Conservation (phyloP, 1,140 invertebrate genomes). For the Grapholita molesta region DNA sequence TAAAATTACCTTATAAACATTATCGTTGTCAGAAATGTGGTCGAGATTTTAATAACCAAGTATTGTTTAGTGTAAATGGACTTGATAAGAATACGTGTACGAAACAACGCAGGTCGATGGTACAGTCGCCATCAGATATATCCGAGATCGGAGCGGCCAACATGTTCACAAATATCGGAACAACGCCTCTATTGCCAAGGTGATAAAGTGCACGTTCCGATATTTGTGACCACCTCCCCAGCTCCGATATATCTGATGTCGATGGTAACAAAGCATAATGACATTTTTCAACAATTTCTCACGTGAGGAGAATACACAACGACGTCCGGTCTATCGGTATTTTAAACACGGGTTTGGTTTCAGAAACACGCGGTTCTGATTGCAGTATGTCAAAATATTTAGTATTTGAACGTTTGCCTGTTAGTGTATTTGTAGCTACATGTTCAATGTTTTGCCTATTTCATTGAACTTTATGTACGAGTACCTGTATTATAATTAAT, state of each 20-base stretch:
- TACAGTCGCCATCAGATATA: no score
- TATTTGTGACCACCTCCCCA: no score
- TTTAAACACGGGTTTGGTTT: constrained; percentile 22
- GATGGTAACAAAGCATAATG: constrained; percentile 17
- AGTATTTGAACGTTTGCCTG: background rate
- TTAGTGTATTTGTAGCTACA: background rate
- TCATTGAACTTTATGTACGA: background rate
- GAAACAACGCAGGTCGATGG: background rate
- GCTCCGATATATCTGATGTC: no score
- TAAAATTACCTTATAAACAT: no score
- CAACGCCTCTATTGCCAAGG: no score
- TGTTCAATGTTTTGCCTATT: no score
- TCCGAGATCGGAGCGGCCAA: no score
- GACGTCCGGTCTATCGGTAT: constrained; percentile 30
- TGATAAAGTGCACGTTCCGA: no score
- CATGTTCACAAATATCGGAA: no score
- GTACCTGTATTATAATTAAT: no score
- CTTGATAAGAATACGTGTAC: background rate
- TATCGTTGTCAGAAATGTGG: background rate
- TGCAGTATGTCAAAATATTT: background rate
- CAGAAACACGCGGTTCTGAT: background rate
- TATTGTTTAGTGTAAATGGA: background rate
- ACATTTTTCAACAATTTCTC: constrained; percentile 37
- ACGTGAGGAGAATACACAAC: constrained; percentile 32
- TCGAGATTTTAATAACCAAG: background rate